Conservation (phyloP, 2,113 vertebrate genomes). For the Myotis yumanensis region DNA sequence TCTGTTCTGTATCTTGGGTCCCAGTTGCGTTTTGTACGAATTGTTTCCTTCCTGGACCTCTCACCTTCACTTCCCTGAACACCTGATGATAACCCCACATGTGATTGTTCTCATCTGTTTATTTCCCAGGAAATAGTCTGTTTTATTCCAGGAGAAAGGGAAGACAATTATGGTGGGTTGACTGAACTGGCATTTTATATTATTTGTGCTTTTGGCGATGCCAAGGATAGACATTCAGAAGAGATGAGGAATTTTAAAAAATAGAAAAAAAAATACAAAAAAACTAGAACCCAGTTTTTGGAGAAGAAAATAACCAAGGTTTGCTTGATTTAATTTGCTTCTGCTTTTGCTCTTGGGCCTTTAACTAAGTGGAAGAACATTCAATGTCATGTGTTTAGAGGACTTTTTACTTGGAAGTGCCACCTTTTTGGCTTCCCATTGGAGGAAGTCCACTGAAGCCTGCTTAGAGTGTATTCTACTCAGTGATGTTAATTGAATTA, state of each 20-base stretch:
- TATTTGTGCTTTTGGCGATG: not conserved
- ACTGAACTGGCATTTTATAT: not conserved
- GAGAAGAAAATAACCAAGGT: not conserved
- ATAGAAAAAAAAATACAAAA: not conserved
- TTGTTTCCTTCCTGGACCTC: not conserved
- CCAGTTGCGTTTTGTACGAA: not conserved
- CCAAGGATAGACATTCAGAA: not conserved
- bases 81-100: not conserved
- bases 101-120: not conserved
- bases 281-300: not conserved
- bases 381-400: not conserved
- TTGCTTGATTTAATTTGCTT: not conserved
- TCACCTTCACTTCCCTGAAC: not conserved
- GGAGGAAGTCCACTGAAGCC: not conserved
- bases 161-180: not conserved
- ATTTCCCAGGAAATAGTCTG: not conserved
- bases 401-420: not conserved
- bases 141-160: not conserved
- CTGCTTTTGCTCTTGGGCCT: not conserved
- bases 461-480: not conserved
- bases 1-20: not conserved
- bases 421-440: not conserved
- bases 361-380: not conserved
- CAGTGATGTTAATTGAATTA: not conserved
- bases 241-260: not conserved